Conservation (phyloP, 2,797 vertebrate species). For the Sebastes vulpes region DNA sequence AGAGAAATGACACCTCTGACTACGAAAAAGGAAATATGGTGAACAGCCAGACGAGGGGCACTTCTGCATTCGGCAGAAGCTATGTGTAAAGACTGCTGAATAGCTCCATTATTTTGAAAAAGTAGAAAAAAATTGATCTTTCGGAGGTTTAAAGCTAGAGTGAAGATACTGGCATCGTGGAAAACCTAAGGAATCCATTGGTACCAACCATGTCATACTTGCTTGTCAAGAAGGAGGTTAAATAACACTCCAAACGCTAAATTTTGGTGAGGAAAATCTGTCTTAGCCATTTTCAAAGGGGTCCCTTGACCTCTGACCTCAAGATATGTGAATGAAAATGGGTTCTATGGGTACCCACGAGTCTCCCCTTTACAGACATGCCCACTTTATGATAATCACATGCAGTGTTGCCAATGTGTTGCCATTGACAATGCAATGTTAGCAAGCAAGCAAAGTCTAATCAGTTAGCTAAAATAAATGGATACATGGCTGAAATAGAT, state of each 20-base stretch:
- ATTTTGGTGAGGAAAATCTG: too few relatives aligned
- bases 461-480: background rate
- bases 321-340: too few relatives aligned
- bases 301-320: too few relatives aligned
- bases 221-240: too few relatives aligned
- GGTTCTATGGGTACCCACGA: too few relatives aligned
- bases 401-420: background rate
- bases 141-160: background rate
- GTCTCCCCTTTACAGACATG: too few relatives aligned
- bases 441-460: background rate
- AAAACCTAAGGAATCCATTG: background rate
- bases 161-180: background rate
- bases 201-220: background rate
- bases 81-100: background rate
- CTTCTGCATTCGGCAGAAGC: background rate
- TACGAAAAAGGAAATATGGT: background rate
- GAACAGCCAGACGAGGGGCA: conserved; percentile 3
- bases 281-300: too few relatives aligned
- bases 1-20: conserved; percentile 19
- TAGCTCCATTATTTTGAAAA: background rate
- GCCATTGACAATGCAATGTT: background rate
- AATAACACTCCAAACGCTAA: fast-evolving
- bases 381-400: too few relatives aligned
- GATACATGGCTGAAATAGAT: background rate
- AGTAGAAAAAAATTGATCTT: background rate